phyloP scores from a whole-genome alignment of 1,140 invertebrate genomes.

The Dinothrombium tinctorium region DNA sequence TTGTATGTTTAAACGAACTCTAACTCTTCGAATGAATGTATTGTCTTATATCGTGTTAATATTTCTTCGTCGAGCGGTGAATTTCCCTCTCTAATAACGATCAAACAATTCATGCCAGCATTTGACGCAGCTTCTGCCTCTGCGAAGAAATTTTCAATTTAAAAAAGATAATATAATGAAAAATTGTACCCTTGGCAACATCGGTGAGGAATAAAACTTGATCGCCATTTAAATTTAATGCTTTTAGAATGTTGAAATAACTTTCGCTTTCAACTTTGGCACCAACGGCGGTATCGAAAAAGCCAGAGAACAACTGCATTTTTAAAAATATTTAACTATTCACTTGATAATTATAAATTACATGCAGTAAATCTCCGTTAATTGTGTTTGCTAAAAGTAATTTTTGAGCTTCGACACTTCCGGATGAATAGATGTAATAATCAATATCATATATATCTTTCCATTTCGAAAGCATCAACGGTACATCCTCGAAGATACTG shows the following conservation, averaged over 20 bases:
- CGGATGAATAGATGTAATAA: slow-evolving; percentile 73
- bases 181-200: slow-evolving; percentile 10
- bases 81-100: slow-evolving; percentile 54
- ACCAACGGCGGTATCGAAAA: slow-evolving; percentile 67
- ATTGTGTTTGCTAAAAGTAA: slow-evolving; percentile 51
- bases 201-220: slow-evolving; percentile 66
- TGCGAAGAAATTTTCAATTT: slow-evolving; percentile 20
- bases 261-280: slow-evolving; percentile 43
- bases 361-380: slow-evolving; percentile 44
- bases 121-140: slow-evolving; percentile 51
- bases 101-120: slow-evolving; percentile 37
- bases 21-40: neutral
- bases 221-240: slow-evolving; percentile 33
- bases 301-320: slow-evolving; percentile 39
- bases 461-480: slow-evolving; percentile 42
- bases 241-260: slow-evolving; percentile 44
- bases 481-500: slow-evolving; percentile 67
- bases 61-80: neutral
- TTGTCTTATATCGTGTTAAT: neutral
- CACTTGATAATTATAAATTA: slow-evolving; percentile 17
- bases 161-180: neutral
- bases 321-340: neutral
- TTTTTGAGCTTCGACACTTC: slow-evolving; percentile 70
- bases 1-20: no score
- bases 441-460: slow-evolving; percentile 29